phyloP scores from a whole-genome alignment of 2,888 invertebrate species.

The Epistrophe grossulariae region DNA sequence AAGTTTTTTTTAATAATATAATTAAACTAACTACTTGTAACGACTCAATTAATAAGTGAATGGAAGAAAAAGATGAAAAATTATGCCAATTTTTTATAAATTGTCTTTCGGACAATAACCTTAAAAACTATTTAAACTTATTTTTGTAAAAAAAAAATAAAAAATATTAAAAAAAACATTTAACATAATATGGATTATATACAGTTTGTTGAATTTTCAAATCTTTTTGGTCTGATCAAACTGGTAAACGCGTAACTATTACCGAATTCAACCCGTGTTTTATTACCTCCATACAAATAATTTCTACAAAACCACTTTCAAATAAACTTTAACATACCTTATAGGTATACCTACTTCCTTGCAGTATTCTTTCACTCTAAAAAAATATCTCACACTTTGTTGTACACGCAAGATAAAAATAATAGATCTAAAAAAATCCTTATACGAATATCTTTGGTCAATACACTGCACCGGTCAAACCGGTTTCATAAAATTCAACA shows the following conservation, averaged over 20 bases:
- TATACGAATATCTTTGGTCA: constrained; percentile 66
- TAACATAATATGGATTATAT: too few relatives aligned
- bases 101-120: too few relatives aligned
- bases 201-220: background rate
- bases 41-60: background rate
- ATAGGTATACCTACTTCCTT: background rate
- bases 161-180: too few relatives aligned
- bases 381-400: constrained; percentile 13
- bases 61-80: too few relatives aligned
- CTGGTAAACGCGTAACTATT: background rate
- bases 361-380: background rate
- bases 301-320: background rate
- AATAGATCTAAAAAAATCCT: constrained; percentile 16
- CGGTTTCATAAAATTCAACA: constrained; percentile 73
- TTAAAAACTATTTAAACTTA: too few relatives aligned
- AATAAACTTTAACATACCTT: background rate
- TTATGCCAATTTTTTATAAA: too few relatives aligned
- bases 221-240: background rate
- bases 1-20: background rate
- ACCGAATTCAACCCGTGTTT: background rate
- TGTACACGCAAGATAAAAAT: background rate
- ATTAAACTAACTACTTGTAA: background rate
- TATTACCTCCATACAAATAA: background rate
- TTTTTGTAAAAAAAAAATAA: too few relatives aligned
- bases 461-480: constrained; percentile 78